These are phyloP conservation scores for Arrhopalites spinosus DNA, from an alignment of 2,888 invertebrate species.

Conservation along the genomic window DNA sequence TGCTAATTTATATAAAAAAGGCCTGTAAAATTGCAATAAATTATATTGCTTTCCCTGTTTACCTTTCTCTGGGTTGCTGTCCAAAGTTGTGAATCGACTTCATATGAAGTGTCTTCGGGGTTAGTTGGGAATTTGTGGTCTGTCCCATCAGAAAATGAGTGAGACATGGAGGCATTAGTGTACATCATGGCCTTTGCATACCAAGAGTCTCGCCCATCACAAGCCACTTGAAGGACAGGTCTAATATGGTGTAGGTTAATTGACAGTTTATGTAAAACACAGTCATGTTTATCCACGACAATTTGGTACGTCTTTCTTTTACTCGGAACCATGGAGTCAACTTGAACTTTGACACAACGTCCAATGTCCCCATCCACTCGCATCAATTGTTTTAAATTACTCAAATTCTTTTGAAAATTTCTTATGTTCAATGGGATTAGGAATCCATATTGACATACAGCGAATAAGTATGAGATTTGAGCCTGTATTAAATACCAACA, in stretches of 20 bases:
- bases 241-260: conserved; percentile 16
- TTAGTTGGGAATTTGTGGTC: background rate
- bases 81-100: too few relatives aligned
- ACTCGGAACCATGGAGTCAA: background rate
- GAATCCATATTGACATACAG: background rate
- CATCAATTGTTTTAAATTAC: background rate
- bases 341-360: conserved; percentile 12
- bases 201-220: conserved; percentile 12
- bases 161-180: background rate
- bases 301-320: background rate
- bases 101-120: too few relatives aligned
- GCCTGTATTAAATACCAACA: conserved; percentile 10
- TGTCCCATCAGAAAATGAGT: background rate
- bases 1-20: background rate
- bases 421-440: conserved; percentile 15
- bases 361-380: background rate
- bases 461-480: conserved; percentile 20
- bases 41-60: too few relatives aligned
- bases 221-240: conserved; percentile 6
- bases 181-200: conserved; percentile 1
- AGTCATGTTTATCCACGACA: background rate
- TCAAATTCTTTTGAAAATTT: conserved; percentile 7
- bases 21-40: background rate
- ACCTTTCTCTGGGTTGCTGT: too few relatives aligned
- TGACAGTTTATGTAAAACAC: background rate